phyloP scores from a whole-genome alignment of 2,797 vertebrate species.

The Lithobates pipiens region DNA sequence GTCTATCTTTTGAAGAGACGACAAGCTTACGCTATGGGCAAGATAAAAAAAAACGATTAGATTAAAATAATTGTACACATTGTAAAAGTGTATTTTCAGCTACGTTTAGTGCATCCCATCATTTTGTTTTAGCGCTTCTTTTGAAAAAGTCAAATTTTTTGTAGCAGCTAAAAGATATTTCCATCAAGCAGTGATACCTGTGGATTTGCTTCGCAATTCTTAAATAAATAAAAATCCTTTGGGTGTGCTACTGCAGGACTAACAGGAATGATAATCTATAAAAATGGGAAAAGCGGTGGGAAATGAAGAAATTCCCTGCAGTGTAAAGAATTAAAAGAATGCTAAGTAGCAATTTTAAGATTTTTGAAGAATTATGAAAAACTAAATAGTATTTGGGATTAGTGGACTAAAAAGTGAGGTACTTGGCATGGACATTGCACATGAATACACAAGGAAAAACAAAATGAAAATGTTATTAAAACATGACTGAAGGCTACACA shows the following conservation, averaged over 20 bases:
- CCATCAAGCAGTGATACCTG: constrained; percentile 21
- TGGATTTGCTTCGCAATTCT: constrained; percentile 32
- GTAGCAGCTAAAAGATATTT: constrained; percentile 5
- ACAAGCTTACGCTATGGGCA: too few relatives aligned
- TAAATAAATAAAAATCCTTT: constrained; percentile 54
- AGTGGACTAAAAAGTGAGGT: constrained; percentile 10
- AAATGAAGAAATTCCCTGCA: constrained; percentile 46
- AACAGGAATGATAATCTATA: constrained; percentile 42
- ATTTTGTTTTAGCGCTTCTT: neutral
- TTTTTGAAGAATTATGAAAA: constrained; percentile 46
- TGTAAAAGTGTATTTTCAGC: too few relatives aligned
- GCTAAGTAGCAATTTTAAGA: constrained; percentile 45
- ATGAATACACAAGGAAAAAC: neutral
- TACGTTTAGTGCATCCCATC: neutral
- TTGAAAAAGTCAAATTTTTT: neutral
- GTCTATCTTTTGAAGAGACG: too few relatives aligned
- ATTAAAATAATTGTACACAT: too few relatives aligned
- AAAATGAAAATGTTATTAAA: neutral
- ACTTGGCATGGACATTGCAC: neutral
- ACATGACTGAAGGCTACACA: neutral
- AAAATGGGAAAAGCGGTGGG: constrained; percentile 37
- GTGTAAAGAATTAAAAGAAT: constrained; percentile 46
- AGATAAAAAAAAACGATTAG: too few relatives aligned
- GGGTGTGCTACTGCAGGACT: constrained; percentile 16
- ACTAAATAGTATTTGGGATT: constrained; percentile 34